Evolutionary conservation across 2,797 vertebrate genomes (phyloP).

Genomic region (Alca torda): DNA sequence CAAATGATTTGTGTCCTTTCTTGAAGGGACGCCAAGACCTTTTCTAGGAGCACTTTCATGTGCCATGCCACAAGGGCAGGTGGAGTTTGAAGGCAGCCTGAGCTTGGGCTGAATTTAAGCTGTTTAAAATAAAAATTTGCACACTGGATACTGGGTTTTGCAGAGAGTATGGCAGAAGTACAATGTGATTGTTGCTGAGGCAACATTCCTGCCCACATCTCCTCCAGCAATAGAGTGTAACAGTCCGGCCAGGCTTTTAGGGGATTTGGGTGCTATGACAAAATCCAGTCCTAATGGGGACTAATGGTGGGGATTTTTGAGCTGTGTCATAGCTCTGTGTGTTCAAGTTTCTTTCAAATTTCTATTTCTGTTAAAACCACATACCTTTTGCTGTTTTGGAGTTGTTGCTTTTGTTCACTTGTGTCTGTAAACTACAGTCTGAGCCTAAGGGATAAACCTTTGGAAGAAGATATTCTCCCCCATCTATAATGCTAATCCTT

Average conservation of each 20-base stretch:
- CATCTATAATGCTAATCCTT: neutral
- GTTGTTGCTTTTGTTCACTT: neutral
- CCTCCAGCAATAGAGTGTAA: neutral
- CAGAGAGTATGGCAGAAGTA: neutral
- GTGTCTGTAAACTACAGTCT: neutral
- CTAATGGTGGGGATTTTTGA: neutral
- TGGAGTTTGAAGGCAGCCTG: neutral
- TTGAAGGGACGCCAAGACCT: neutral
- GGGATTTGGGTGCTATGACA: neutral
- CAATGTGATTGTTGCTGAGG: neutral
- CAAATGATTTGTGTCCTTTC: neutral
- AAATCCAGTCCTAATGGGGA: neutral
- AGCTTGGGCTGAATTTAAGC: neutral
- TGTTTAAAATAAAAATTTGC: neutral
- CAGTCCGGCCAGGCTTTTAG: neutral
- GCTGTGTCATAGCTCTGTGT: neutral
- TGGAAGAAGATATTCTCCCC: neutral
- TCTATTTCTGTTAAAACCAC: neutral
- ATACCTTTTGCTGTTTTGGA: neutral
- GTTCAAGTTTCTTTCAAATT: neutral
- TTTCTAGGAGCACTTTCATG: neutral
- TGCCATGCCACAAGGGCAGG: neutral
- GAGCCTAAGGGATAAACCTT: neutral
- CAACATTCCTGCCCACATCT: neutral
- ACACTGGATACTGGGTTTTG: neutral